Evolutionary conservation across 2,113 vertebrate genomes (phyloP), one percentile per base, ranked within the genome.

Genomic region (Toxostoma redivivum): DNA sequence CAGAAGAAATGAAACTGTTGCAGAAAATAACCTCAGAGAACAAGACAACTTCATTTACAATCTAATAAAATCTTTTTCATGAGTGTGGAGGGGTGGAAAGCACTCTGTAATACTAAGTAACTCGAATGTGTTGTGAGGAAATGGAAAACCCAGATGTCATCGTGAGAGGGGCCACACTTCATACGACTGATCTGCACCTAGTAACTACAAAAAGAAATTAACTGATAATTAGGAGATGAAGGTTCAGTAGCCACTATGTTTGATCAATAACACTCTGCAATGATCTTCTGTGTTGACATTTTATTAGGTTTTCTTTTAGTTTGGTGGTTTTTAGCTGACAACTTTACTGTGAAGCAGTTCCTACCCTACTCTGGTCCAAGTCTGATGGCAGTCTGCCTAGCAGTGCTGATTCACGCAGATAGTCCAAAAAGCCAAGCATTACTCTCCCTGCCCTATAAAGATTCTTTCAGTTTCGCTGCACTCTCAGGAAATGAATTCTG

Each of bases 1-100:
- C n/a, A 78, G 67, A 67, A 69, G 91, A 97, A 92, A 86, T 86
- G 50, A 77, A 96, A 44, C 30, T 65, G 38, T 42, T 80, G 74
- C 61, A 91, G 61, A 96, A 96, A 90, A 95, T 84, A 82, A 94
- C 78, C 81, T 80, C 70, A 25, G 74, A 92, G 94, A 80, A 92
- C 9, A 86, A 91, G 42, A 66, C 74, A 90, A 78, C 89, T 97
- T 86, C n/a, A 16, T 97, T 95, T 96, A 81, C 44, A 95, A 92
- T 78, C 37, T 80, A 93, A 96, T 91, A 95, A 92, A 96, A 90
- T 83, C 57, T 48, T 95, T 96, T 71, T 67, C 37, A 28, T 60
- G 76, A 85, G 16, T 25, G 35, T 54, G 48, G 40, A 86, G 38
- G 51, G 5, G 13, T 23, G 51, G 10, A 85, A 94, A 64, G 28